Evolutionary conservation across 1,140 invertebrate genomes (phyloP).

Genomic region (Caenorhabditis remanei): DNA sequence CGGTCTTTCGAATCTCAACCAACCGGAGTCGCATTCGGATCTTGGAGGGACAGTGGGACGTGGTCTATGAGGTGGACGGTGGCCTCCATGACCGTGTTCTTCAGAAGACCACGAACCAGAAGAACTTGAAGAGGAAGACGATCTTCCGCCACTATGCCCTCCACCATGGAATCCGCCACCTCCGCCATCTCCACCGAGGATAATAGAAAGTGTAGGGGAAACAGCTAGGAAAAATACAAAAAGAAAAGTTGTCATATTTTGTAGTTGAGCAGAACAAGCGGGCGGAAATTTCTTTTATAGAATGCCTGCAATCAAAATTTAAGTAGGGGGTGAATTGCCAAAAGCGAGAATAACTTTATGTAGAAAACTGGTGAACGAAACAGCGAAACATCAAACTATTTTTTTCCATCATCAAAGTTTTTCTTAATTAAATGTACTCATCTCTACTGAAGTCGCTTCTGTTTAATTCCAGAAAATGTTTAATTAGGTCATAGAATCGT

Average conservation of each 20-base stretch:
- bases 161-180: background rate
- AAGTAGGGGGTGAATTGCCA: too few species aligned
- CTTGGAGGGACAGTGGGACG: background rate
- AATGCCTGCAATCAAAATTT: too few species aligned
- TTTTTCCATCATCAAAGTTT: too few species aligned
- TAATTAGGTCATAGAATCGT: too few species aligned
- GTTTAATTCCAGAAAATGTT: too few species aligned
- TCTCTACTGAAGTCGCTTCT: too few species aligned
- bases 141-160: background rate
- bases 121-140: background rate
- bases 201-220: background rate
- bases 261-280: background rate
- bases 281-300: too few species aligned
- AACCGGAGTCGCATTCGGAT: background rate
- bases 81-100: conserved; percentile 4
- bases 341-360: too few species aligned
- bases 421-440: too few species aligned
- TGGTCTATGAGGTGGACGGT: background rate
- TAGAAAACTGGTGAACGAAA: too few species aligned
- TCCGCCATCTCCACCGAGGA: background rate
- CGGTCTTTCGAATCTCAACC: background rate
- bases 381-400: too few species aligned
- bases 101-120: background rate
- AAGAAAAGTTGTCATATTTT: background rate
- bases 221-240: background rate